Evolutionary conservation across 2,797 vertebrate genomes (phyloP), one percentile per base, ranked within the genome.

Genomic region (Epinephelus coioides): DNA sequence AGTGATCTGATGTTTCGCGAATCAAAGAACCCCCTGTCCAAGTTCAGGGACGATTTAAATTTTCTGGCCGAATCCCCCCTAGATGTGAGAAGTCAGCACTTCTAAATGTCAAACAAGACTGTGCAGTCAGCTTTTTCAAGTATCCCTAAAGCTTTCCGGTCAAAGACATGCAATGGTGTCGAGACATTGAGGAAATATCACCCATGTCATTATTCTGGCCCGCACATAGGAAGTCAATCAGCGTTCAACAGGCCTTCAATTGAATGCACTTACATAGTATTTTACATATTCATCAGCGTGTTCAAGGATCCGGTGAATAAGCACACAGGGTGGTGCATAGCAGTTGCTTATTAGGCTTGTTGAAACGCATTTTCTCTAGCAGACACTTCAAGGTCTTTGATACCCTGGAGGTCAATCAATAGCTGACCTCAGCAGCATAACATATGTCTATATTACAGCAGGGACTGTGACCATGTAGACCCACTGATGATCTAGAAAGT

Each of bases 71-170:
- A 76, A 85, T 87, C 71, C 79, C 78, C 68, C 69, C 76, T 61
- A 75, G 69, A 78, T 70, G 62, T 62, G 62, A 19, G 46, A 86
- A 83, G 88, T 85, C 86, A 82, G 78, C 79, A 79, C 57, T 84
- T 87, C 79, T 86, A 76, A 88, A 90, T 84, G 69, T 86, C 89
- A 86, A 70, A 77, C 49, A 27, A 73, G 62, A 86, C 44, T 15
- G 59, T 38, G 67, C 50, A 53, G 76, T 57, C 47, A 40, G 71
- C 65, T 81, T 79, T 86, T 66, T 74, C 51, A 67, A 72, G 68
- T 59, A 15, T 78, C 72, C 85, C 69, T 34, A 21, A 60, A 85
- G 78, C 68, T 66, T 34, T 50, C 44, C 4, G 40, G 60, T 69
- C 70, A 81, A 71, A 82, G 64, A 80, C 59, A 0, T 15, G 51